Conservation (phyloP, 1,140 invertebrate species). For the Drosophila nannoptera region DNA sequence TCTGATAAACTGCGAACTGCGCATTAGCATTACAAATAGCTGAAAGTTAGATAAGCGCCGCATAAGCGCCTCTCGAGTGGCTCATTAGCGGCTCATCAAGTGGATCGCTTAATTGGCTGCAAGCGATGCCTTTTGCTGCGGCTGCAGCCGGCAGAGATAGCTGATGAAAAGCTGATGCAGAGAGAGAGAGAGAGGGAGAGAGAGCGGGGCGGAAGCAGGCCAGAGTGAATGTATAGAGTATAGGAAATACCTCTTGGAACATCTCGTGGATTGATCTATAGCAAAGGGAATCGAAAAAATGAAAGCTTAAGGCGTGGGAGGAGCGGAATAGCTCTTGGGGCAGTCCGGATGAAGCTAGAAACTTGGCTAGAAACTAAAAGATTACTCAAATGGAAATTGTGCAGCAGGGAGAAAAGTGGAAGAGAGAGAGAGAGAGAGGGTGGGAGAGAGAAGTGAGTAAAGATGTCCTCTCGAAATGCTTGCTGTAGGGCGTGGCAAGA, state of each 20-base stretch:
- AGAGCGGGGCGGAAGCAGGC: not conserved
- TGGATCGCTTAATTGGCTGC: constrained; percentile 56
- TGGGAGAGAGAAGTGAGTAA: constrained; percentile 1
- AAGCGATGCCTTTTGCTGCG: constrained; percentile 35
- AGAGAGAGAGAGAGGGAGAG: not conserved
- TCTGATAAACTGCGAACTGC: constrained; percentile 57
- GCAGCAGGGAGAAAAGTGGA: constrained; percentile 16
- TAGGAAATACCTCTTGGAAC: too few relatives aligned
- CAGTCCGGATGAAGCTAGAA: constrained; percentile 19
- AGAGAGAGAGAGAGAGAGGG: not conserved
- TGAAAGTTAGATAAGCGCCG: constrained; percentile 63
- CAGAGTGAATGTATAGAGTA: too few relatives aligned
- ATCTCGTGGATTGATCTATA: too few relatives aligned
- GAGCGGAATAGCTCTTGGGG: not conserved
- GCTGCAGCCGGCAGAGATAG: constrained; percentile 1
- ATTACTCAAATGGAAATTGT: constrained; percentile 18
- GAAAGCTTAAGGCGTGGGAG: constrained; percentile 1
- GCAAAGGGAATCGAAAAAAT: not conserved
- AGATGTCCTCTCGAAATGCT: not conserved
- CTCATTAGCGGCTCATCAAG: constrained; percentile 60
- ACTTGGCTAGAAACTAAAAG: constrained; percentile 21
- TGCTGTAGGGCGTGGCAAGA: too few relatives aligned
- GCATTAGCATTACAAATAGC: constrained; percentile 70
- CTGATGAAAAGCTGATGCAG: not conserved
- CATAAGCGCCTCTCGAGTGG: constrained; percentile 28